Evolutionary conservation across 2,113 vertebrate species (phyloP), one percentile per base, ranked within the genome.

Genomic region (Malaclemys terrapin): DNA sequence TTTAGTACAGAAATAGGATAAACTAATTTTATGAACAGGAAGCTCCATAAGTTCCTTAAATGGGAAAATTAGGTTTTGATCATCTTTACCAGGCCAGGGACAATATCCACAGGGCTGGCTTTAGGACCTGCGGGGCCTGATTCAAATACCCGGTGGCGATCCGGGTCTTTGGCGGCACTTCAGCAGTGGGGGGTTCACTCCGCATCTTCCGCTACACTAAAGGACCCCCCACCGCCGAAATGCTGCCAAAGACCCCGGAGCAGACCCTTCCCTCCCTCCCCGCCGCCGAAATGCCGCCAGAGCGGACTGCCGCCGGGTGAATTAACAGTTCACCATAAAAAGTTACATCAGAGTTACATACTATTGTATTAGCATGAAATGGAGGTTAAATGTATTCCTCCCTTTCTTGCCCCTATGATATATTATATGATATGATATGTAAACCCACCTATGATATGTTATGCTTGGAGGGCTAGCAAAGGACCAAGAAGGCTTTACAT

Each of bases 271-370:
- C 42, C 42, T 6, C 42, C 42, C 5, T 6, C 42, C 42, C 42
- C 42, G 45, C 45, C 6, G 45, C 45, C 6, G 45, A 45, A 45
- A 45, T 45, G 45, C 6, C 45, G 45, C 45, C 45, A 6, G 45
- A 45, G 45, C 45, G 6, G 45, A 45, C 45, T 45, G 45, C 45
- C 45, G 6, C 45, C 45, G 5, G 45, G 45, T 45, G 45, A 45
- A 97, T 98, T 97, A 98, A 93, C 96, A 91, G 96, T 47, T 96
- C 86, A 91, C 91, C 85, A 84, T 82, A 96, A 96, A 97, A 97
- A 97, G 91, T 84, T 87, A 96, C 85, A 92, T 89, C 84, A 93
- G 81, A 87, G 84, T 85, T 91, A 92, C 88, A 93, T 95, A 53
- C 94, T 72, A 92, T 97, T 96, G 95, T 82, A 95, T 96, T 89